Base-by-base conservation (phyloP, 2,113 vertebrate species). In the Myotis yumanensis region DNA sequence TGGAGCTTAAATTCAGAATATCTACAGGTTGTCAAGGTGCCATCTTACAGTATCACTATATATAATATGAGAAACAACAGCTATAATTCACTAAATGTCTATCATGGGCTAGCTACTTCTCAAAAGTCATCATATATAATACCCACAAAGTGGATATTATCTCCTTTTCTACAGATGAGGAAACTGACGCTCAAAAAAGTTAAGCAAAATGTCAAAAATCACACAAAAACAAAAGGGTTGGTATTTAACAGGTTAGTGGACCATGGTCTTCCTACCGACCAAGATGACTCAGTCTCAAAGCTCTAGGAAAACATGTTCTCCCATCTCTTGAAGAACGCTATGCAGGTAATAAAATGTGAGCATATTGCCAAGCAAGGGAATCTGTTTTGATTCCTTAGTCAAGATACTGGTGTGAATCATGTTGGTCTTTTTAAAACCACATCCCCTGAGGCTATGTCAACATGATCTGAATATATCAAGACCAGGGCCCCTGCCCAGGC, bases 271-370 rank as follows among this genome's bases (percentile, higher is more conserved):
- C 83, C 32, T 35, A 30, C 8, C 91, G 76, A 59, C 25, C 77
- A 81, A 32, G n/a, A 43, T 54, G 79, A 89, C 54, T 90, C 9
- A 80, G 18, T 25, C 28, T 84, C 66, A 28, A 66, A 90, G 35
- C 64, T 43, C 76, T 43, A 93, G 66, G 35, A 12, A 86, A 73
- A n/a, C 52, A 48, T 16, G 3, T 75, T 62, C 40, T 71, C 69
- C 66, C 64, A 10, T 80, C 2, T 59, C 46, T 95, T 76, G 43
- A 95, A 75, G 43, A 81, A 18, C 17, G 20, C 6, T 46, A 25
- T 15, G 18, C 54, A 89, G n/a, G 46, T n/a, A 90, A 87, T 89
- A 66, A 96, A 86, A 80, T n/a, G 20, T n/a, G 22, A 28, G 25
- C 20, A 69, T 57, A 89, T 68, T 79, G 92, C 32, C 17, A 35